Conservation (phyloP, 1,140 invertebrate genomes). For the Diabrotica virgifera region DNA sequence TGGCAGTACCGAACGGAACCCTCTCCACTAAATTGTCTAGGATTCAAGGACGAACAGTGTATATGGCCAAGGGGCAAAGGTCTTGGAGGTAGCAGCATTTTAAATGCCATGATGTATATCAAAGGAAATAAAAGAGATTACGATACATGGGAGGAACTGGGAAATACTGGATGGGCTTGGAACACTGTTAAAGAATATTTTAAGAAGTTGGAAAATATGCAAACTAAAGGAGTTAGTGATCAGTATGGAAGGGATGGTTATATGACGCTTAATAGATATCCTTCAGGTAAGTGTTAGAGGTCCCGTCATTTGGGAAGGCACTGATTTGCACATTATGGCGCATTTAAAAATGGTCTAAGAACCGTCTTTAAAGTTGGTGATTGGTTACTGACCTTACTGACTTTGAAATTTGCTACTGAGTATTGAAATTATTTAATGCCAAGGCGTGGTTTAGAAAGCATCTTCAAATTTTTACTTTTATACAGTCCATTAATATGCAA, state of each 20-base stretch:
- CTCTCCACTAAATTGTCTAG: conserved; percentile 73
- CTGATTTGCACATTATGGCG: too few species aligned
- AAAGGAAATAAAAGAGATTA: conserved; percentile 86
- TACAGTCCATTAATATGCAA: too few species aligned
- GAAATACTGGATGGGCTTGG: conserved; percentile 34
- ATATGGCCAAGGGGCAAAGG: conserved; percentile 83
- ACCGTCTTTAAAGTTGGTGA: too few species aligned
- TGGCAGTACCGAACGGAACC: conserved; percentile 91
- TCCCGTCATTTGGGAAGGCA: too few species aligned
- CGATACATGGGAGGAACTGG: conserved; percentile 52
- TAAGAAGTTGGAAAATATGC: conserved; percentile 57
- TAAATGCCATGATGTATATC: conserved; percentile 91
- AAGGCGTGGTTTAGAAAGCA: too few species aligned
- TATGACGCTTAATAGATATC: conserved; percentile 58
- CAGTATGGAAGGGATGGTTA: conserved; percentile 59
- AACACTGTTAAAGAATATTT: conserved; percentile 29
- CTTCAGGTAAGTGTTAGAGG: conserved; percentile 14
- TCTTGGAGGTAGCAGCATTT: conserved; percentile 79
- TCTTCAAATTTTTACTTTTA: too few species aligned
- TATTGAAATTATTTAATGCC: too few species aligned
- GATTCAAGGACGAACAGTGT: conserved; percentile 55
- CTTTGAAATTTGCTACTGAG: too few species aligned
- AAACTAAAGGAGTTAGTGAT: conserved; percentile 45
- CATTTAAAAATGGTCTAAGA: too few species aligned
- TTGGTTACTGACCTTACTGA: too few species aligned